Evolutionary conservation across 2,888 invertebrate genomes (phyloP).

Genomic region (Diaphora mendica): DNA sequence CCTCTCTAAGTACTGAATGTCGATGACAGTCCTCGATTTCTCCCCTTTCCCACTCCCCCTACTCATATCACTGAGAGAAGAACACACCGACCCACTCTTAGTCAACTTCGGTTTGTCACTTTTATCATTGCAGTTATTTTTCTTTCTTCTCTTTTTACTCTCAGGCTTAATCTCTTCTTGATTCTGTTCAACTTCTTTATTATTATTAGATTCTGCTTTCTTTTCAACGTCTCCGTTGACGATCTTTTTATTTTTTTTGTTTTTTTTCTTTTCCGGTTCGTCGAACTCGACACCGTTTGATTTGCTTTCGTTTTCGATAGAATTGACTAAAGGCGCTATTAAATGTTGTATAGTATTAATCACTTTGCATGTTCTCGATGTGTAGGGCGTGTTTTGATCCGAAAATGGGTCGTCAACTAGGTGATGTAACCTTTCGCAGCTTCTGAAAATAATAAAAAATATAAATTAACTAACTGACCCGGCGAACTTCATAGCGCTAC

Average conservation of each 20-base stretch:
- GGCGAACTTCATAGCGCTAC: too few relatives aligned
- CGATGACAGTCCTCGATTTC: conserved; percentile 49
- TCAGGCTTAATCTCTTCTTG: conserved; percentile 27
- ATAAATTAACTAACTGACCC: too few relatives aligned
- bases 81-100: conserved; percentile 73
- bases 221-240: conserved; percentile 25
- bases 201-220: conserved; percentile 24
- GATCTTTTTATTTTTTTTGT: conserved; percentile 38
- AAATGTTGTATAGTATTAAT: conserved; percentile 62
- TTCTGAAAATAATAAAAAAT: conserved; percentile 53
- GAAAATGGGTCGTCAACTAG: conserved; percentile 52
- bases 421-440: conserved; percentile 44
- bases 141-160: conserved; percentile 48
- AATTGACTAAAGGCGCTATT: conserved; percentile 36
- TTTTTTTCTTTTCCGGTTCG: conserved; percentile 45
- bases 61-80: conserved; percentile 74
- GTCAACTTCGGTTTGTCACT: conserved; percentile 59
- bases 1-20: conserved; percentile 81
- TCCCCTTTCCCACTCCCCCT: conserved; percentile 57
- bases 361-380: conserved; percentile 65
- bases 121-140: conserved; percentile 46
- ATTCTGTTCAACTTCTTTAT: conserved; percentile 17
- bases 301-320: conserved; percentile 22
- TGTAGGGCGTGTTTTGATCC: conserved; percentile 38
- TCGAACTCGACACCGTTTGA: conserved; percentile 42